These are phyloP conservation scores for Pagetopsis macropterus DNA, from an alignment of 2,797 vertebrate species.

Conservation along the genomic window DNA sequence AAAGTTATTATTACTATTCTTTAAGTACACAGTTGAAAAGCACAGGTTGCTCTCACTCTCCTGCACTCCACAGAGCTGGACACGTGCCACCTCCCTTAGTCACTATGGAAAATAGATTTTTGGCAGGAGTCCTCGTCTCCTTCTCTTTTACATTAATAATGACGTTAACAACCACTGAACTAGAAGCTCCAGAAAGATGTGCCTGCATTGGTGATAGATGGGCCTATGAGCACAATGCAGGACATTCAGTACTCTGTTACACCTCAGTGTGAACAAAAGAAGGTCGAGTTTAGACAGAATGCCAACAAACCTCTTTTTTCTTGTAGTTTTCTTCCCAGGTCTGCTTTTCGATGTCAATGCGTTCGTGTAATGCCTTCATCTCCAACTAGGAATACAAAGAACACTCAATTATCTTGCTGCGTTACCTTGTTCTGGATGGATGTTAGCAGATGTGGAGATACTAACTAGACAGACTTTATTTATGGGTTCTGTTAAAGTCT, in stretches of 20 bases:
- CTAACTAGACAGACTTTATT: too few relatives aligned
- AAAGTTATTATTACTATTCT: too few relatives aligned
- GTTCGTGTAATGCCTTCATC: conserved; percentile 87
- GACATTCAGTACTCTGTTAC: background rate
- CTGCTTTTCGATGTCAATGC: conserved; percentile 89
- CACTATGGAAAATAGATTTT: background rate
- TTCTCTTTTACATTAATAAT: too few relatives aligned
- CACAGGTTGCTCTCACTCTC: background rate
- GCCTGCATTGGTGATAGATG: too few relatives aligned
- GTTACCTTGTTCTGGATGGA: background rate
- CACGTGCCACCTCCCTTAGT: background rate
- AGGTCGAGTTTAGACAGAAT: background rate
- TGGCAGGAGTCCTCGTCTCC: too few relatives aligned
- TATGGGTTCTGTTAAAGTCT: background rate
- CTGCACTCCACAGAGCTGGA: conserved; percentile 3
- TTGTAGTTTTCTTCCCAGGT: conserved; percentile 91
- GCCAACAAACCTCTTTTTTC: conserved; percentile 90
- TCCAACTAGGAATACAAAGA: conserved; percentile 82
- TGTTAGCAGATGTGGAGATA: background rate
- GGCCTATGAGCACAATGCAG: background rate
- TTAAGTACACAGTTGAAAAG: too few relatives aligned
- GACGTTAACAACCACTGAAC: too few relatives aligned
- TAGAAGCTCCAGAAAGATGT: too few relatives aligned
- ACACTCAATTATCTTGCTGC: background rate
- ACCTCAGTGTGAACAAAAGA: background rate